Evolutionary conservation across 2,797 vertebrate genomes (phyloP).

Genomic region (Microcaecilia unicolor): DNA sequence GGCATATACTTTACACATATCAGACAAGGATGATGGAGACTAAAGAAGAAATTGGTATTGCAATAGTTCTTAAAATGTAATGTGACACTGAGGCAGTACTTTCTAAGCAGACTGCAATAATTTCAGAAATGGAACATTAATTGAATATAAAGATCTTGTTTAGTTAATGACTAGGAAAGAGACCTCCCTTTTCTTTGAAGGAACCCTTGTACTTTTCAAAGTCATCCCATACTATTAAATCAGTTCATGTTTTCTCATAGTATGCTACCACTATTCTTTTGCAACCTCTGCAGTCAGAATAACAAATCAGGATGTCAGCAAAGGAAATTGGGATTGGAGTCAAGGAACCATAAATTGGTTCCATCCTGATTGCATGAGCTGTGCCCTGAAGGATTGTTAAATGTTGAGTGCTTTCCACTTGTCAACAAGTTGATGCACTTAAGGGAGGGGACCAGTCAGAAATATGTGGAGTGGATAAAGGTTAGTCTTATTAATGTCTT

Average conservation of each 20-base stretch:
- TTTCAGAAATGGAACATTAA: not conserved
- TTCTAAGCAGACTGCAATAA: not conserved
- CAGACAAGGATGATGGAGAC: constrained; percentile 37
- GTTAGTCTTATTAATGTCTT: constrained; percentile 5
- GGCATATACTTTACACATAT: constrained; percentile 47
- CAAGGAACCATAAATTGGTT: constrained; percentile 24
- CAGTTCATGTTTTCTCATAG: constrained; percentile 3
- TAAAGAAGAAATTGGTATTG: not conserved
- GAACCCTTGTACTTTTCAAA: not conserved
- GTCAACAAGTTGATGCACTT: not conserved
- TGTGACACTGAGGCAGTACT: not conserved
- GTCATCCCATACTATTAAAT: constrained; percentile 1
- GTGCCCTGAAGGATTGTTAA: constrained; percentile 27
- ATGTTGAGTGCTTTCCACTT: constrained; percentile 19
- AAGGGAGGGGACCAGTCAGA: constrained; percentile 4
- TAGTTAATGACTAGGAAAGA: not conserved
- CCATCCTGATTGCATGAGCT: constrained; percentile 27
- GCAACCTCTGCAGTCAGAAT: constrained; percentile 21
- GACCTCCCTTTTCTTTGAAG: not conserved
- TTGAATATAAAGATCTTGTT: not conserved
- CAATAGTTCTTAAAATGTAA: not conserved
- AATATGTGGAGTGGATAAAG: constrained; percentile 3
- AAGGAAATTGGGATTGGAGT: constrained; percentile 32
- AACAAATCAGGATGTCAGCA: constrained; percentile 40
- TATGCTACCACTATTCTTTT: constrained; percentile 5